Evolutionary conservation across 2,113 vertebrate species (phyloP).

Genomic region (Rhizomys pruinosus): DNA sequence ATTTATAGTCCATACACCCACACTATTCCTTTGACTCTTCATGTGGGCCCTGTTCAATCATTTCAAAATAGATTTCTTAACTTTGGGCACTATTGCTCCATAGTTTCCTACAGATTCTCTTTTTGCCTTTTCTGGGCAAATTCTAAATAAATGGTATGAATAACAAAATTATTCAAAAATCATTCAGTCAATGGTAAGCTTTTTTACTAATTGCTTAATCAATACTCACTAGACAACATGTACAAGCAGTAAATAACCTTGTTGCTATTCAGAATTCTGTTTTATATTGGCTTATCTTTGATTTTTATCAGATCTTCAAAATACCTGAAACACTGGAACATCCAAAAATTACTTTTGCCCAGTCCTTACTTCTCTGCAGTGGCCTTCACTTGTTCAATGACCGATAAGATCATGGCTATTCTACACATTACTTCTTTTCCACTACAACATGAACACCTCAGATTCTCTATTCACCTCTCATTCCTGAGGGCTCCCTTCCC

Average conservation of each 20-base stretch:
- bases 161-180: background rate
- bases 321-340: background rate
- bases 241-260: background rate
- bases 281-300: background rate
- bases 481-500: background rate
- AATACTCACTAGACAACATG: background rate
- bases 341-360: background rate
- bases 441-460: background rate
- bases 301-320: slow-evolving; percentile 26
- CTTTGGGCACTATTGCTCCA: background rate
- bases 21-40: background rate
- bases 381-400: background rate
- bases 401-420: background rate
- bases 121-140: background rate
- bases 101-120: background rate
- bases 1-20: background rate
- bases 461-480: background rate
- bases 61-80: background rate
- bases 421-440: background rate
- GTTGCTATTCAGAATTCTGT: background rate
- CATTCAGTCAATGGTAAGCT: background rate
- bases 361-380: no score
- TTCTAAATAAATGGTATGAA: background rate
- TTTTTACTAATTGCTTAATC: background rate
- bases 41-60: background rate